Evolutionary conservation across 1,140 invertebrate genomes (phyloP).

Genomic region (Pseudomyrmex gracilis): DNA sequence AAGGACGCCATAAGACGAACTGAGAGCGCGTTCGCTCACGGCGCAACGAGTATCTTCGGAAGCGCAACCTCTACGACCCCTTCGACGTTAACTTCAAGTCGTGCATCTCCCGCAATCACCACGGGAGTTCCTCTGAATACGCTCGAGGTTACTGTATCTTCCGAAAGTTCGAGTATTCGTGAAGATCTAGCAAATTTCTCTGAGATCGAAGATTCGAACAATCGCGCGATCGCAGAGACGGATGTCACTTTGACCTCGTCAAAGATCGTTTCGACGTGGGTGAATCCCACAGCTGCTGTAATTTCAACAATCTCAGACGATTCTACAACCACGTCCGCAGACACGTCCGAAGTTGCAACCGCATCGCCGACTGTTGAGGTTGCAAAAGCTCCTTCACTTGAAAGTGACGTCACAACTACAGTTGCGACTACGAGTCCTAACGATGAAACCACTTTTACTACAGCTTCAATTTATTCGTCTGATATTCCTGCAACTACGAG

Average conservation of each 20-base stretch:
- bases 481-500: no score
- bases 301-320: neutral
- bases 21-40: neutral
- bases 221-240: neutral
- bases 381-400: neutral
- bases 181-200: neutral
- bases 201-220: neutral
- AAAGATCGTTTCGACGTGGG: neutral
- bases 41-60: neutral
- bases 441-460: no score
- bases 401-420: no score
- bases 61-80: neutral
- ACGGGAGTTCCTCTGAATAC: neutral
- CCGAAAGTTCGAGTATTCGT: neutral
- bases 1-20: conserved; percentile 3
- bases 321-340: neutral
- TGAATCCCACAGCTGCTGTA: neutral
- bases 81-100: neutral
- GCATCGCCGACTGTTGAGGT: neutral
- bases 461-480: no score
- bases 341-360: neutral
- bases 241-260: neutral
- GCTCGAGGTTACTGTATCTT: neutral
- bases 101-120: neutral
- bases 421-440: neutral